These are phyloP conservation scores for Parauchenoglanis ngamensis DNA, from an alignment of 2,797 vertebrate species.

Conservation along the genomic window DNA sequence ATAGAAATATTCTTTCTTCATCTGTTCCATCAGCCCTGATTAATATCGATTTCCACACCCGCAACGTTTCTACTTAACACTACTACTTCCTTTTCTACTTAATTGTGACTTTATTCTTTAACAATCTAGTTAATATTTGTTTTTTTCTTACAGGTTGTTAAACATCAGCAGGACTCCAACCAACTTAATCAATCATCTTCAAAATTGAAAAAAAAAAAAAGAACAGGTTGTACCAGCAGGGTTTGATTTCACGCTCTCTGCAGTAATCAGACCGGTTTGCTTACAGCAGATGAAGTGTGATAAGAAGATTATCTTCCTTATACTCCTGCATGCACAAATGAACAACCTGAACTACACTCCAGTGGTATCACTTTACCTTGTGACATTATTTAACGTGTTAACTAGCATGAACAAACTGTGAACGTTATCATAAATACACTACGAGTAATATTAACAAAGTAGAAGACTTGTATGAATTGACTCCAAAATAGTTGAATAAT, in stretches of 20 bases:
- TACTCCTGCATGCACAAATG: neutral
- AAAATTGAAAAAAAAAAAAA: neutral
- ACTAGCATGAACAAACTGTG: neutral
- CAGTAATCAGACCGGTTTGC: conserved; percentile 18
- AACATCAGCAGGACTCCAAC: conserved; percentile 20
- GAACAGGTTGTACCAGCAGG: conserved; percentile 15
- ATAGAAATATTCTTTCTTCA: neutral
- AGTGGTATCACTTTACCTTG: neutral
- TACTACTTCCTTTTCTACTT: neutral
- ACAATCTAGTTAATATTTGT: neutral
- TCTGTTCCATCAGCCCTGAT: neutral
- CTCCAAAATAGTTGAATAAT: neutral
- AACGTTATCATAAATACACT: neutral
- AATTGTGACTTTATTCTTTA: neutral
- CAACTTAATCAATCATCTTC: conserved; percentile 25
- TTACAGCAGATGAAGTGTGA: conserved; percentile 17
- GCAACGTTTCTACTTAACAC: neutral
- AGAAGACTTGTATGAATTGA: neutral
- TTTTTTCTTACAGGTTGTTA: neutral
- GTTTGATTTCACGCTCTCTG: conserved; percentile 6
- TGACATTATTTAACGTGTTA: neutral
- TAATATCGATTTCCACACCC: neutral
- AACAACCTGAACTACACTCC: neutral
- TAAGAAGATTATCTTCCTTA: conserved; percentile 22
- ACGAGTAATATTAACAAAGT: neutral